These are phyloP conservation scores for Cepphus grylle DNA, from an alignment of 2,113 vertebrate species.

Conservation along the genomic window DNA sequence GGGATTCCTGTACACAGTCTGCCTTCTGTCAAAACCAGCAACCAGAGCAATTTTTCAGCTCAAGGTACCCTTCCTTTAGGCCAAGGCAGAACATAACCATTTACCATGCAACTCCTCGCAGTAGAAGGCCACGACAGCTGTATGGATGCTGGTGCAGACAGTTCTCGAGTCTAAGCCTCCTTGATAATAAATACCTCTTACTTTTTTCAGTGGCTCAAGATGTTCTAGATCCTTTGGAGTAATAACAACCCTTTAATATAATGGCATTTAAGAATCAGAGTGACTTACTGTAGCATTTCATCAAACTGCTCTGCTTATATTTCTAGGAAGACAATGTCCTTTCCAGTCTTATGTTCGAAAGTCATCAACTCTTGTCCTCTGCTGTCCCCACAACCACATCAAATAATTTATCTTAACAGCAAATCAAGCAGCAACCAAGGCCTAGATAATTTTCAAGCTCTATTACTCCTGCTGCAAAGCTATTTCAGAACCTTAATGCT, in stretches of 20 bases:
- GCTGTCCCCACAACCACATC: neutral
- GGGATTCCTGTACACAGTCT: neutral
- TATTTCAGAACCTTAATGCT: neutral
- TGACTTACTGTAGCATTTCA: neutral
- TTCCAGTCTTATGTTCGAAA: neutral
- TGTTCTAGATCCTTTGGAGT: neutral
- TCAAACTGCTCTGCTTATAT: neutral
- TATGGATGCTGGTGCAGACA: neutral
- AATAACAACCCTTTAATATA: constrained; percentile 1
- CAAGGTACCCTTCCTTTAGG: neutral
- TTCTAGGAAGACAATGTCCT: neutral
- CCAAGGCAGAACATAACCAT: neutral
- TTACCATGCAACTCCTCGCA: neutral
- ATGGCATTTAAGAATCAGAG: neutral
- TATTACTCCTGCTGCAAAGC: neutral
- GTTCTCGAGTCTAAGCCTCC: neutral
- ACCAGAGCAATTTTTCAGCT: constrained; percentile 8
- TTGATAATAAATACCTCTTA: neutral
- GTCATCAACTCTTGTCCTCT: neutral
- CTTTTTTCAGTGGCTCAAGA: neutral
- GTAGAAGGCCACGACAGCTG: neutral
- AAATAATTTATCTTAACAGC: neutral
- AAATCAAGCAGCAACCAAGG: neutral
- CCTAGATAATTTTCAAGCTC: neutral
- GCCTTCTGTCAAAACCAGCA: neutral